Base-by-base conservation (phyloP, 2,888 invertebrate genomes). In the Resseliella maxima region DNA sequence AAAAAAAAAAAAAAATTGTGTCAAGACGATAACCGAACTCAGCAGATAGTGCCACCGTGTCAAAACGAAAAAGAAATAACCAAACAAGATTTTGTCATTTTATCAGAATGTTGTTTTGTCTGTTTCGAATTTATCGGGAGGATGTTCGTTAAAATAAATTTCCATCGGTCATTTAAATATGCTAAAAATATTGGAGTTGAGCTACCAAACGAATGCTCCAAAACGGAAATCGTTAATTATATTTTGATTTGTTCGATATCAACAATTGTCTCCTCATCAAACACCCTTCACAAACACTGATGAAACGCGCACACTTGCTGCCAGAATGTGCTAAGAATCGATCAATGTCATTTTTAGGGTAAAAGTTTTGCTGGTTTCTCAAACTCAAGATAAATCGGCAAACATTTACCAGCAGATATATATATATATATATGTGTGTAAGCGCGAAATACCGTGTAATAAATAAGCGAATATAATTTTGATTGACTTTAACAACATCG, bases 191-290 rank as follows among this genome's bases (percentile, higher is more conserved):
- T 31, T 72, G 21, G 35, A 72, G 18, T 12, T 15, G 31, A 31
- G 72, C 72, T 72, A 72, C 72, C 72, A 72, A 72, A 31, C 31
- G 72, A 31, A 72, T 72, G 72, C 72, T 38, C 24, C 24, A 83
- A 83, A 83, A 38, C 83, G 83, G 83, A 83, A 83, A 83, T 83
- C 83, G 83, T 83, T 83, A 83, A 83, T 83, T 83, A 83, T 83
- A 36, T 36, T 38, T 83, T 83, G 83, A 83, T 83, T 83, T 83
- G 83, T 38, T 24, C 12, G 36, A 38, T n/a, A 38, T 38, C 36
- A 83, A 83, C 38, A 83, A 72, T 72, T 72, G 72, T 72, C 72
- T 83, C 38, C 38, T 38, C 6, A 83, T n/a, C 6, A 38, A n/a
- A 83, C 83, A 83, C 83, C 83, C 83, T 38, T 27, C 18, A 12